Conservation (phyloP, 2,797 vertebrate species). For the Rhinella marina region DNA sequence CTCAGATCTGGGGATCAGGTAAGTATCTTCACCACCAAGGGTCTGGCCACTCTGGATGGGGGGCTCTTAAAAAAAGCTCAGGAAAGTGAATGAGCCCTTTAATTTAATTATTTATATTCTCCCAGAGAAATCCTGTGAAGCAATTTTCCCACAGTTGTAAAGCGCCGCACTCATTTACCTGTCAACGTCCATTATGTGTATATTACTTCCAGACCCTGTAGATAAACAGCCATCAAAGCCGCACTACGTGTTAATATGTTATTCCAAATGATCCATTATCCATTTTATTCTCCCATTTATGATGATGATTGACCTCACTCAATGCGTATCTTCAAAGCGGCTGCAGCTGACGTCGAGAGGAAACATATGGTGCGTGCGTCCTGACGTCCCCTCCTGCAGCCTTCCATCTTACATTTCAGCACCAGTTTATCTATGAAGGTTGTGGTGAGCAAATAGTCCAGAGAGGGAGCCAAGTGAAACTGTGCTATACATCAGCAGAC, state of each 20-base stretch:
- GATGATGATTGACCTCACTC: conserved; percentile 21
- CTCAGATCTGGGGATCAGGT: too few relatives aligned
- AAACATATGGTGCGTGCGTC: conserved; percentile 33
- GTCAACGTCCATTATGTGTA: background rate
- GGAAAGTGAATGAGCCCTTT: background rate
- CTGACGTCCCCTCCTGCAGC: background rate
- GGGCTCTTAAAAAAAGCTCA: too few relatives aligned
- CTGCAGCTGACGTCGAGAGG: conserved; percentile 30
- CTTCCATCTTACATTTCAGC: conserved; percentile 36
- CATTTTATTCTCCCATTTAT: background rate
- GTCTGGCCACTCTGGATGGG: too few relatives aligned
- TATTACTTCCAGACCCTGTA: background rate
- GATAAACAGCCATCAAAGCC: conserved; percentile 12
- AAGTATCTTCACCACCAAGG: too few relatives aligned
- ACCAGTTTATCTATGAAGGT: conserved; percentile 49
- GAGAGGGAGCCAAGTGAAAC: background rate
- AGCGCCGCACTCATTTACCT: background rate
- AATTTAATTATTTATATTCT: background rate
- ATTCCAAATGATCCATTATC: conserved; percentile 7
- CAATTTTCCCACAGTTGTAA: background rate
- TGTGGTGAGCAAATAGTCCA: conserved; percentile 34
- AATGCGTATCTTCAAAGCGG: background rate
- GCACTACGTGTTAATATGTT: conserved; percentile 1
- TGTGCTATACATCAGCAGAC: conserved; percentile 7
- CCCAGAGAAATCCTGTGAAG: background rate